A percentile compares a stretch with the other conserved stretches of the same genome.
phyloP scores from a whole-genome alignment of 2,888 invertebrate genomes.

The Agriopis aurantiaria region DNA sequence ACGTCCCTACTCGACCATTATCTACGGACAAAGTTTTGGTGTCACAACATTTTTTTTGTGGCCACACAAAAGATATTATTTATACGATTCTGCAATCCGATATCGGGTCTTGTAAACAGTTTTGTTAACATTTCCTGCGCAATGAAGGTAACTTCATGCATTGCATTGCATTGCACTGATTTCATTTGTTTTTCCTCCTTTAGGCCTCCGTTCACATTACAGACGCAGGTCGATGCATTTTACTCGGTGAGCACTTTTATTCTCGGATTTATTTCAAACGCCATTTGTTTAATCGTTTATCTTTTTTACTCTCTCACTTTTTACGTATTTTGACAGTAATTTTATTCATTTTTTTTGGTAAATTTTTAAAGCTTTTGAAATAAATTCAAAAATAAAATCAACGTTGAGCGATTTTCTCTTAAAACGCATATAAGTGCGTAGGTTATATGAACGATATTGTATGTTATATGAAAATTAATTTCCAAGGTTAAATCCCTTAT shows the following conservation, averaged over 20 bases:
- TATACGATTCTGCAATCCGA: constrained; percentile 63
- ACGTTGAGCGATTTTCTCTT: too few species aligned
- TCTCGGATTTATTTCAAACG: too few species aligned
- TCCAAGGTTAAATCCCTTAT: constrained; percentile 27
- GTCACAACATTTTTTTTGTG: constrained; percentile 71
- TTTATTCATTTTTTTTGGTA: too few species aligned
- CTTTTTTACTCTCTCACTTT: too few species aligned
- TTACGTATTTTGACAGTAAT: too few species aligned
- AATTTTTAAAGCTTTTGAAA: too few species aligned
- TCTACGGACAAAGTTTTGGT: constrained; percentile 63
- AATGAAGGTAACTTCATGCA: constrained; percentile 18
- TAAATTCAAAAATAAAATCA: too few species aligned
- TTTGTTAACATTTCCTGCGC: constrained; percentile 24
- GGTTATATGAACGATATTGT: too few species aligned
- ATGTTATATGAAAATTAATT: constrained; percentile 39
- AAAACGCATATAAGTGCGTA: too few species aligned
- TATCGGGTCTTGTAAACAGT: constrained; percentile 47
- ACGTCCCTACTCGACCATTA: constrained; percentile 66
- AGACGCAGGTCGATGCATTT: too few species aligned
- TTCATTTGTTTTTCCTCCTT: constrained; percentile 18
- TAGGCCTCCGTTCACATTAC: neutral
- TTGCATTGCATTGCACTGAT: constrained; percentile 1
- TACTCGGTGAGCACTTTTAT: too few species aligned
- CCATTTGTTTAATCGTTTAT: too few species aligned
- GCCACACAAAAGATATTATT: constrained; percentile 62